A percentile compares a stretch with the other conserved stretches of the same genome.
These are phyloP conservation scores for Furcula furcula DNA, from an alignment of 2,888 invertebrate species.

Conservation along the genomic window DNA sequence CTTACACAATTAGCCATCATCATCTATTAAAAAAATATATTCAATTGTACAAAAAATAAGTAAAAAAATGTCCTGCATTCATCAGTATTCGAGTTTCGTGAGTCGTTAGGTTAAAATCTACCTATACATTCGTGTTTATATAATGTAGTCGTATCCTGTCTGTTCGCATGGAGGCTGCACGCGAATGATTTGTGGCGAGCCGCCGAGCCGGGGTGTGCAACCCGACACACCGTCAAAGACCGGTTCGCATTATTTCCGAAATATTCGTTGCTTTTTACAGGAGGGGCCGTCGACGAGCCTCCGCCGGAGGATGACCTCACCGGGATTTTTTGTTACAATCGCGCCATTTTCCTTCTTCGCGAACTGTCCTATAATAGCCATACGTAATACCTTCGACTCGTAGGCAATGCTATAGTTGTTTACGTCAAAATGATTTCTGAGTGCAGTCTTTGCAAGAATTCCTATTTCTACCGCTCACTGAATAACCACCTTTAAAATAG, in stretches of 20 bases:
- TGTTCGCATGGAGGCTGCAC: constrained; percentile 35
- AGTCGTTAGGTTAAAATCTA: no score
- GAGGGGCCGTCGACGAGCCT: constrained; percentile 39
- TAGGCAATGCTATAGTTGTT: no score
- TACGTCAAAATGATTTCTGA: background rate
- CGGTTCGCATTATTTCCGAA: constrained; percentile 72
- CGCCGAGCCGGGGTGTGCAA: constrained; percentile 43
- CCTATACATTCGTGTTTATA: no score
- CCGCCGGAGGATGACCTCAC: constrained; percentile 64
- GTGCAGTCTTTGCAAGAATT: background rate
- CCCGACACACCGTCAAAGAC: constrained; percentile 69
- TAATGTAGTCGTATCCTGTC: no score
- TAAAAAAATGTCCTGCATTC: no score
- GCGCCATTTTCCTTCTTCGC: constrained; percentile 29
- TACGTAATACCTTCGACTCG: no score
- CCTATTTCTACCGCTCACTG: background rate
- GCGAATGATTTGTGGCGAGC: constrained; percentile 59
- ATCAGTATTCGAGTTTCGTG: no score
- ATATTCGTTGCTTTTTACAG: constrained; percentile 57
- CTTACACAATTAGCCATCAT: no score
- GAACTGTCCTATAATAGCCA: constrained; percentile 2
- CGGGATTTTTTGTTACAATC: constrained; percentile 44
- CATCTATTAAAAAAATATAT: no score
- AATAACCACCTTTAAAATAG: background rate
- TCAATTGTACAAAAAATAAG: no score